Base-by-base conservation (phyloP, 2,888 invertebrate species). In the Agriotes lineatus region DNA sequence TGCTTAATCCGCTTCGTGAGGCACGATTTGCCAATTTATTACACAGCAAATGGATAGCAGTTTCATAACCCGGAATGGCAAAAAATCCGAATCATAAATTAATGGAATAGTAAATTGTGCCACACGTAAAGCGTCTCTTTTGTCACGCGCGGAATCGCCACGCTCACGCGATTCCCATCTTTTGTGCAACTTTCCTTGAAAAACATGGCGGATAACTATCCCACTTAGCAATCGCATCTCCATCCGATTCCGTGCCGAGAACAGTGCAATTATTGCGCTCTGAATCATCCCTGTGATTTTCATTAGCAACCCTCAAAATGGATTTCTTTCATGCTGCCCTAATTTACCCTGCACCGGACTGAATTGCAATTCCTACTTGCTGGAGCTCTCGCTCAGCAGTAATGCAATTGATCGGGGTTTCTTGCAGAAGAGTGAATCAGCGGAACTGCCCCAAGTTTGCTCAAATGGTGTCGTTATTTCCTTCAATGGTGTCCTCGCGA, bases 271-370 rank as follows among this genome's bases (percentile, higher is more conserved):
- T 64, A 69, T 60, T 69, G 45, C 64, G 69, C 44, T 69, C 69
- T 69, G 69, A 69, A 69, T 69, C 69, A 69, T 63, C 69, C 19
- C 64, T 39, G 54, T 63, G 68, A 68, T 64, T 69, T 69, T 69
- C 64, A 69, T 69, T 69, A 69, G 52, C 64, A 64, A 60, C 69
- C 69, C 69, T 64, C 69, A 60, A 54, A 60, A 60, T 60, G 69
- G 64, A 69, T 64, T 69, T 69, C 69, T 69, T 64, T 69, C 56
- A 69, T 68, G n/a, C 64, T 54, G 56, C 56, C 58, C 59, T 64
- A 69, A 69, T 69, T 69, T 69, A 69, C 64, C 64, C 64, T 54
- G 48, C 20, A 42, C 54, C 50, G 19, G 22, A 12, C 65, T 50
- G 30, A 64, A 64, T 64, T 69, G 37, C 64, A 48, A 64, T 64